phyloP scores from a whole-genome alignment of 2,888 invertebrate genomes.

The Malthinus flaveolus region DNA sequence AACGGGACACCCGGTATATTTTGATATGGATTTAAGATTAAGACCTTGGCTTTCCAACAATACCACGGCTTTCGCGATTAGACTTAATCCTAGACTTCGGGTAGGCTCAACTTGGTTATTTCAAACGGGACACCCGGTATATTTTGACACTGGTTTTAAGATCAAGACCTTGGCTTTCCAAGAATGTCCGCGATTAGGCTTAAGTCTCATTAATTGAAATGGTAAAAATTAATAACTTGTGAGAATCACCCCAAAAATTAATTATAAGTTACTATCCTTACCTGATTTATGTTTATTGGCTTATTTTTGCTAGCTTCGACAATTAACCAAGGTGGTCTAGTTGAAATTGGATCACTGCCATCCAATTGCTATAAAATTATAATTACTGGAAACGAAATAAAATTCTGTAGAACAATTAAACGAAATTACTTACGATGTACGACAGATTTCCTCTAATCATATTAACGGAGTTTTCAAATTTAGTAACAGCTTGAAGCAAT shows the following conservation, averaged over 20 bases:
- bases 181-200: too few relatives aligned
- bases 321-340: slow-evolving; percentile 58
- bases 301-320: slow-evolving; percentile 47
- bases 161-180: too few relatives aligned
- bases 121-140: too few relatives aligned
- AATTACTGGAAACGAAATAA: slow-evolving; percentile 15
- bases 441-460: slow-evolving; percentile 62
- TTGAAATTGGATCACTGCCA: slow-evolving; percentile 57
- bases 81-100: too few relatives aligned
- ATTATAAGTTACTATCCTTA: slow-evolving; percentile 33
- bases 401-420: not conserved
- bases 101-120: too few relatives aligned
- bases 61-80: too few relatives aligned
- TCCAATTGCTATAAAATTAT: slow-evolving; percentile 54
- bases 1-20: too few relatives aligned
- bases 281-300: slow-evolving; percentile 44
- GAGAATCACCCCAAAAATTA: not conserved
- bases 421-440: slow-evolving; percentile 59
- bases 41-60: too few relatives aligned
- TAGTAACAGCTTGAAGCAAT: slow-evolving; percentile 56
- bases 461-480: slow-evolving; percentile 62
- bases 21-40: too few relatives aligned
- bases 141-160: too few relatives aligned
- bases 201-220: too few relatives aligned
- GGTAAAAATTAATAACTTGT: too few relatives aligned